Base-by-base conservation (phyloP, 2,797 vertebrate species). In the Synanceia verrucosa region DNA sequence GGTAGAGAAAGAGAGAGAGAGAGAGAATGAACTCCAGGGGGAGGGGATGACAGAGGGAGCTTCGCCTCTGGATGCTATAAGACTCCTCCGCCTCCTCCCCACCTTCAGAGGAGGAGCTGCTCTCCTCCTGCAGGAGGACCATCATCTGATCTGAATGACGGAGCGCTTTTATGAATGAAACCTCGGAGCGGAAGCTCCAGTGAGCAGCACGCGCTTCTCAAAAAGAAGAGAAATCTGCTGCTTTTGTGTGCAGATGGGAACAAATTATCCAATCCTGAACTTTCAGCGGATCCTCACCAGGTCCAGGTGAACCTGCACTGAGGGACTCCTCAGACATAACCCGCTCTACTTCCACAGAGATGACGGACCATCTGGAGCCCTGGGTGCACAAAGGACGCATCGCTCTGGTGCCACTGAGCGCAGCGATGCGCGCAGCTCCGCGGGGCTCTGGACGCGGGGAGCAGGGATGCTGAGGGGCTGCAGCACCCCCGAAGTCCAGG, bases 51-150 rank as follows among this genome's bases (percentile, higher is more conserved):
- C 1, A 47, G 47, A 41, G 60, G 43, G 43, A 44, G n/a, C n/a
- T n/a, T n/a, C n/a, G n/a, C n/a, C n/a, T n/a, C n/a, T 33, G 67
- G 72, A 60, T 1, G 66, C 60, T 87, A 75, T 71, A 86, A 88
- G 81, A 76, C 75, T 67, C 80, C 51, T 60, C 29, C 60, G 61
- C 7, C 7, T 65, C 19, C 13, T 62, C 31, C 4, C 39, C 5
- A 1, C 2, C 14, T 51, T 67, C 67, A 44, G 36, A 77, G 53
- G 8, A 44, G 28, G 44, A 39, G 56, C 19, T 23, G 36, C 16
- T 21, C 11, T 33, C 24, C 5, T 9, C 52, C 53, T 63, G 57
- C 37, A 33, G 34, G 57, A 36, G 55, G 29, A 3, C 9, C 47
- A 2, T 5, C 44, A 12, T n/a, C n/a, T n/a, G n/a, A n/a, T n/a